Evolutionary conservation across 2,888 invertebrate genomes (phyloP).

Genomic region (Diploptera punctata): DNA sequence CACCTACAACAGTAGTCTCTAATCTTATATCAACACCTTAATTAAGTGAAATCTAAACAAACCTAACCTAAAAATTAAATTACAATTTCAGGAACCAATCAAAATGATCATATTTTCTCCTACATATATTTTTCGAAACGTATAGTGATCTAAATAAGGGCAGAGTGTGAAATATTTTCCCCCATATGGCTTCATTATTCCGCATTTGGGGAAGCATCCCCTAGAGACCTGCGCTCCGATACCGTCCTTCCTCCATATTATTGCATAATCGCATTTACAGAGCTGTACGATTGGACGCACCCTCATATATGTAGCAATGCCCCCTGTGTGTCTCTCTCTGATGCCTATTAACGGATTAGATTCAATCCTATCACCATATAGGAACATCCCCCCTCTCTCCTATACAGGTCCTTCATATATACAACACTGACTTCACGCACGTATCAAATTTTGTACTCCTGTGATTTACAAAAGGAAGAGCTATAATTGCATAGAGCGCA

Average conservation of each 20-base stretch:
- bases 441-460: slow-evolving; percentile 27
- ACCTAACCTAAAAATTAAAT: too few relatives aligned
- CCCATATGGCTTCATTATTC: slow-evolving; percentile 15
- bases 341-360: slow-evolving; percentile 38
- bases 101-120: too few relatives aligned
- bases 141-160: too few relatives aligned
- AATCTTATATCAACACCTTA: too few relatives aligned
- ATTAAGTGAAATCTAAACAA: too few relatives aligned
- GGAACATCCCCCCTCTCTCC: slow-evolving; percentile 3
- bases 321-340: neutral
- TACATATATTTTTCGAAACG: too few relatives aligned
- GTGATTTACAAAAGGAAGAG: slow-evolving; percentile 33
- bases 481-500: slow-evolving; percentile 26
- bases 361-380: slow-evolving; percentile 33
- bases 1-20: too few relatives aligned
- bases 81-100: too few relatives aligned
- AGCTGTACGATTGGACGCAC: slow-evolving; percentile 28
- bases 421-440: slow-evolving; percentile 10
- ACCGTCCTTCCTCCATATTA: slow-evolving; percentile 15
- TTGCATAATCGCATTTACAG: slow-evolving; percentile 27
- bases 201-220: neutral
- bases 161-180: slow-evolving; percentile 1
- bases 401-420: neutral
- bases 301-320: too few relatives aligned
- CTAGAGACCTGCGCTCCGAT: neutral